Conservation (phyloP, 2,113 vertebrate species). For the Menidia beryllina region DNA sequence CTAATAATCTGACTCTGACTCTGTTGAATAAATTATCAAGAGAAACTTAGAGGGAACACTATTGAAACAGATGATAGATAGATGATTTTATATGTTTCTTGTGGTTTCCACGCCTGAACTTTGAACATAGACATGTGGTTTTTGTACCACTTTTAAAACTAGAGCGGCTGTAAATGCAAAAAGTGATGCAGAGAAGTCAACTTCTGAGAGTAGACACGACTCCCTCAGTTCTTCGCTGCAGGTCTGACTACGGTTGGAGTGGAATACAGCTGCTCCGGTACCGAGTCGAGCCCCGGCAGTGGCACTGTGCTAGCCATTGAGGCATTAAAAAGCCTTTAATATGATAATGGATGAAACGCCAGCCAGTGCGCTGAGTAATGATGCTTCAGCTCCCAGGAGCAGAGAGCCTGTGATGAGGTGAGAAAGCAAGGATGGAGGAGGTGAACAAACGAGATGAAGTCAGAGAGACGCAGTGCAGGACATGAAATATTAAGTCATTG, state of each 20-base stretch:
- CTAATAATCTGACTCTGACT: background rate
- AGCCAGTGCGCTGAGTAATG: conserved; percentile 63
- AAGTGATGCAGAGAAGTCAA: no score
- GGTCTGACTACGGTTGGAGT: conserved; percentile 40
- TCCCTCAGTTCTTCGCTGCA: conserved; percentile 23
- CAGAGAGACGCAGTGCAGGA: conserved; percentile 20
- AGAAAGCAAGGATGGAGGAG: conserved; percentile 13
- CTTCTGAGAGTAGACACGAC: conserved; percentile 21
- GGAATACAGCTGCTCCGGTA: conserved; percentile 41
- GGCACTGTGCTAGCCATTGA: conserved; percentile 49
- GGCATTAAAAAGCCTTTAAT: conserved; percentile 81
- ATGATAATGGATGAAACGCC: conserved; percentile 79
- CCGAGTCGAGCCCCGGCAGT: conserved; percentile 42
- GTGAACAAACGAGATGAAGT: conserved; percentile 37
- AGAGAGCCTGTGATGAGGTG: conserved; percentile 54
- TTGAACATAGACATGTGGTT: background rate
- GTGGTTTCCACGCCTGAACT: background rate
- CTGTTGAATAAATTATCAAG: background rate
- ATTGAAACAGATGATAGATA: background rate
- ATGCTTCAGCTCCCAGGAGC: conserved; percentile 70
- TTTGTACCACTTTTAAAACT: background rate
- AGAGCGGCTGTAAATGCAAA: no score
- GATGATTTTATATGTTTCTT: no score
- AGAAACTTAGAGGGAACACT: conserved; percentile 1
- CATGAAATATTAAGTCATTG: conserved; percentile 58